These are phyloP conservation scores for Heptranchias perlo DNA, from an alignment of 2,113 vertebrate genomes.

Conservation along the genomic window DNA sequence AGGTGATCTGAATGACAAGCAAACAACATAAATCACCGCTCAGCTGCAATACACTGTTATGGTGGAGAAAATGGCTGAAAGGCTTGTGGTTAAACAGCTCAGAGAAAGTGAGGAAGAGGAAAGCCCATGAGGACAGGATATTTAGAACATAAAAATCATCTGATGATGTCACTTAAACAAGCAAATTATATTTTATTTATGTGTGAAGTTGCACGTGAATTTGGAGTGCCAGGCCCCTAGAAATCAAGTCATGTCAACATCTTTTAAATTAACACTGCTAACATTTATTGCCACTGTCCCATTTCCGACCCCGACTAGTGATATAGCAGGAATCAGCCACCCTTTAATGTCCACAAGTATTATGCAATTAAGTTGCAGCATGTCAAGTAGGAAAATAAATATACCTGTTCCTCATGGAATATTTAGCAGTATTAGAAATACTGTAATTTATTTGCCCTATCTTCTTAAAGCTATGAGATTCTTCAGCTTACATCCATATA, in stretches of 20 bases:
- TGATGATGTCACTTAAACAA: not conserved
- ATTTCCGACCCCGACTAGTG: no score
- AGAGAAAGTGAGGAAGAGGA: not conserved
- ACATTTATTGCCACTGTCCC: not conserved
- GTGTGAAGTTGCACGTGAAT: not conserved
- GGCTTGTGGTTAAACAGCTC: not conserved
- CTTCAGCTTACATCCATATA: no score
- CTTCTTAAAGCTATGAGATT: not conserved
- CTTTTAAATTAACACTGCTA: not conserved
- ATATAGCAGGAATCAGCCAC: not conserved
- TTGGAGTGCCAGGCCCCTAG: not conserved
- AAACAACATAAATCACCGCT: slow-evolving; percentile 17
- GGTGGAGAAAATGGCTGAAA: slow-evolving; percentile 1
- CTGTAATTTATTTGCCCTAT: no score
- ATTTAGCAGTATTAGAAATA: not conserved
- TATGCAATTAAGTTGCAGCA: not conserved
- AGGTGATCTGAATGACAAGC: not conserved
- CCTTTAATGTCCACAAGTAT: not conserved
- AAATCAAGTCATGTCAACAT: not conserved
- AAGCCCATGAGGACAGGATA: not conserved
- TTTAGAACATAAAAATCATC: not conserved
- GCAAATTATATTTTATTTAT: not conserved
- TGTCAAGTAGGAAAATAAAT: not conserved
- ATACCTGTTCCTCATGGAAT: not conserved
- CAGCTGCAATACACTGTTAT: not conserved